Conservation (phyloP, 2,888 invertebrate genomes). For the Sminthurinus aureus region DNA sequence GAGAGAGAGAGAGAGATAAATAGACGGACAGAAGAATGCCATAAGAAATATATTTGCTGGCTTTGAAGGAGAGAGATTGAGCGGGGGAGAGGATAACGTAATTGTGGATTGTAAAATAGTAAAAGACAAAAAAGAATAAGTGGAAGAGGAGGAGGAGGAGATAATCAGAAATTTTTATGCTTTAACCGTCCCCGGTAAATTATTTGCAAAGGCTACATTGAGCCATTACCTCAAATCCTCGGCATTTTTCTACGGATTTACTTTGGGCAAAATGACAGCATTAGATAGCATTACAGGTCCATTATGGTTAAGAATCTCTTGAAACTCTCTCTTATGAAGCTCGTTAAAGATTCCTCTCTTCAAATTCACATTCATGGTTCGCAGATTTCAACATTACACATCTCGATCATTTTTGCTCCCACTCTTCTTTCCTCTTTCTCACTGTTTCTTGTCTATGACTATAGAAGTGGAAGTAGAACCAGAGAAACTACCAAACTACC, state of each 20-base stretch:
- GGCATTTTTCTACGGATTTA: slow-evolving; percentile 60
- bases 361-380: slow-evolving; percentile 60
- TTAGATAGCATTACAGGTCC: slow-evolving; percentile 61
- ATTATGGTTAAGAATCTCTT: slow-evolving; percentile 60
- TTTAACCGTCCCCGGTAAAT: slow-evolving; percentile 60
- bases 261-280: slow-evolving; percentile 59
- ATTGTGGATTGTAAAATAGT: slow-evolving; percentile 23
- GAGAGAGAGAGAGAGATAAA: background rate
- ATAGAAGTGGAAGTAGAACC: background rate
- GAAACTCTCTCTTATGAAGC: slow-evolving; percentile 51
- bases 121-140: slow-evolving; percentile 16
- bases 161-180: slow-evolving; percentile 61
- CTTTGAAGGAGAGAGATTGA: background rate
- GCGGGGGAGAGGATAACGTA: slow-evolving; percentile 19
- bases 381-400: slow-evolving; percentile 54
- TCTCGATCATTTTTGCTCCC: slow-evolving; percentile 54
- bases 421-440: slow-evolving; percentile 14
- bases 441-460: background rate
- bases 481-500: slow-evolving; percentile 42
- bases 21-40: background rate
- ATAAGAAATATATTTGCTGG: background rate
- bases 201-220: slow-evolving; percentile 60
- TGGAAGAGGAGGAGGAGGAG: slow-evolving; percentile 50
- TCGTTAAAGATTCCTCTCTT: slow-evolving; percentile 58
- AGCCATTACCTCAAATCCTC: slow-evolving; percentile 61